A percentile compares a stretch with the other conserved stretches of the same genome.
phyloP scores from a whole-genome alignment of 2,113 vertebrate species.

The Mormoops blainvillei region DNA sequence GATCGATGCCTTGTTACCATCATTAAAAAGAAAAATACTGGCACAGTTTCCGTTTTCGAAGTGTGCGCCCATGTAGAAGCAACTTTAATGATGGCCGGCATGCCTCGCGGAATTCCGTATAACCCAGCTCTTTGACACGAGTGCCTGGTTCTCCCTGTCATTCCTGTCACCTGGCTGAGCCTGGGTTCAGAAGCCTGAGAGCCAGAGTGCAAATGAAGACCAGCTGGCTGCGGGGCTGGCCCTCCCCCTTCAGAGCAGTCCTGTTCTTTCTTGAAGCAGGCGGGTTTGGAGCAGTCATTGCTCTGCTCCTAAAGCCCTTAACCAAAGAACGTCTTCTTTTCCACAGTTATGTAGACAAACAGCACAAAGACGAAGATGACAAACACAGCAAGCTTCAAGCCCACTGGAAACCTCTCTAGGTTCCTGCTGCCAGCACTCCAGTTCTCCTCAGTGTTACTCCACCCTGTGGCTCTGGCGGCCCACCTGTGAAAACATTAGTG shows the following conservation, averaged over 20 bases:
- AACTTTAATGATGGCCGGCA: background rate
- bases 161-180: background rate
- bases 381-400: constrained; percentile 79
- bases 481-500: constrained; percentile 67
- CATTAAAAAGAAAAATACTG: background rate
- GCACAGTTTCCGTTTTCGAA: background rate
- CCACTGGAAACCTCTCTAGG: constrained; percentile 56
- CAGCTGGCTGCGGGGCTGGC: background rate
- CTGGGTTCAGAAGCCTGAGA: fast-evolving
- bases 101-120: background rate
- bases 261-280: background rate
- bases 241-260: background rate
- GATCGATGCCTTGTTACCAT: background rate
- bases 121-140: background rate
- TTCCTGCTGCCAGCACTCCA: fast-evolving
- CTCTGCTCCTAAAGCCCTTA: background rate
- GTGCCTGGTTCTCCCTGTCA: background rate
- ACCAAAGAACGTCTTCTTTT: constrained; percentile 61
- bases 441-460: fast-evolving
- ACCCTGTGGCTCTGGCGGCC: constrained; percentile 53
- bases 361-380: constrained; percentile 77
- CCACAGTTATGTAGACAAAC: constrained; percentile 77
- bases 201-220: background rate
- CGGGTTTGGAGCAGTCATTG: background rate
- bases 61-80: background rate